Percentiles rank a stretch among this genome's conserved stretches.
Conservation (phyloP, 92 coral and sea anemone species). For the Blastomussa wellsi region DNA sequence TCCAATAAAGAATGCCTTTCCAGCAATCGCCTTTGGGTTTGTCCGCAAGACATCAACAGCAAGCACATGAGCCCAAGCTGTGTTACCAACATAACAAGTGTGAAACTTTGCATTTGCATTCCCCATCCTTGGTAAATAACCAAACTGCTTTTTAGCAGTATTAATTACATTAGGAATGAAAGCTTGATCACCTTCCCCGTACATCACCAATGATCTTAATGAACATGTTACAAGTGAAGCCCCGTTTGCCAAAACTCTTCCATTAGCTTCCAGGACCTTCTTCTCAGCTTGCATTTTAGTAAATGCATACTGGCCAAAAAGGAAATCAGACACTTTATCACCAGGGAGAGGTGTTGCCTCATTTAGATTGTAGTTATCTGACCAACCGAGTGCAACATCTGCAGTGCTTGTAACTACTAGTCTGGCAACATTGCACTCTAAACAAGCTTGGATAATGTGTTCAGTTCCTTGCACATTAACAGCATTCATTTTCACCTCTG, state of each 20-base stretch:
- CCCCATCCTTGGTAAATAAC: slow-evolving; percentile 26
- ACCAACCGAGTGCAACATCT: slow-evolving; percentile 31
- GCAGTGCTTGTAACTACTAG: slow-evolving; percentile 37
- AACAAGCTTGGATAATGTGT: slow-evolving; percentile 30
- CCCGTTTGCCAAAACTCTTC: slow-evolving; percentile 26
- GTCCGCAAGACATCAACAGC: slow-evolving; percentile 7
- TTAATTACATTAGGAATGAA: slow-evolving; percentile 34
- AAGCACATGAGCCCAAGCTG: slow-evolving; percentile 45
- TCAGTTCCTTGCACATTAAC: slow-evolving; percentile 45
- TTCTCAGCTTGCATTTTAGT: slow-evolving; percentile 44
- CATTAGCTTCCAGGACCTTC: slow-evolving; percentile 35
- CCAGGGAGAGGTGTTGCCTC: slow-evolving; percentile 35
- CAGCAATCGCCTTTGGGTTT: slow-evolving; percentile 29
- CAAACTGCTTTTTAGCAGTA: slow-evolving; percentile 30
- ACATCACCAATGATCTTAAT: slow-evolving; percentile 21
- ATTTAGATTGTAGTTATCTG: slow-evolving; percentile 21
- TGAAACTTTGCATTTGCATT: slow-evolving; percentile 5
- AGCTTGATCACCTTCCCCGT: slow-evolving; percentile 25
- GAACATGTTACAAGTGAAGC: slow-evolving; percentile 24
- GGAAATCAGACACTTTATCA: slow-evolving; percentile 13
- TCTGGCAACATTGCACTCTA: slow-evolving; percentile 28
- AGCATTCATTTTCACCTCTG: slow-evolving; percentile 8
- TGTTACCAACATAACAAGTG: slow-evolving; percentile 28
- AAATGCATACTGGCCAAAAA: slow-evolving; percentile 39
- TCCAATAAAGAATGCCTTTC: slow-evolving; percentile 23